These are phyloP conservation scores for Melospiza melodia DNA, from an alignment of 2,113 vertebrate genomes.

Conservation along the genomic window DNA sequence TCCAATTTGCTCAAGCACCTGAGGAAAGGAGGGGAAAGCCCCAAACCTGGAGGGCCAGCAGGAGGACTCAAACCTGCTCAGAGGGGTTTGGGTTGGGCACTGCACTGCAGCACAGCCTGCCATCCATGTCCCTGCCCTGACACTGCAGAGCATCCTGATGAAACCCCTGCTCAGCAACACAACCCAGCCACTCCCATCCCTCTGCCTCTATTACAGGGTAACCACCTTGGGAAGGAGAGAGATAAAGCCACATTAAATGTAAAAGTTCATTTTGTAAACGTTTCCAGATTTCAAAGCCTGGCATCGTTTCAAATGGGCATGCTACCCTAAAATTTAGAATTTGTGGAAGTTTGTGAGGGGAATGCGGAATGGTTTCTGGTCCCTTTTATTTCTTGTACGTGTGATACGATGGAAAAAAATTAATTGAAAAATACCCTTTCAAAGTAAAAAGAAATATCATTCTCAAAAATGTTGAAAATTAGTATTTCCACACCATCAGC, in stretches of 20 bases:
- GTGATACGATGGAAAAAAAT: background rate
- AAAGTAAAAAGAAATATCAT: conserved; percentile 46
- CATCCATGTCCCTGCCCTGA: background rate
- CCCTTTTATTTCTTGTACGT: conserved; percentile 47
- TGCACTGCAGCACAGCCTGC: background rate
- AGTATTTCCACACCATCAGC: conserved; percentile 61
- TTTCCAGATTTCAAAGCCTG: conserved; percentile 59
- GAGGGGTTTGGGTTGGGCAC: background rate
- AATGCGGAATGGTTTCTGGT: conserved; percentile 7
- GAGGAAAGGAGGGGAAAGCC: background rate
- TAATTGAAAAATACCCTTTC: conserved; percentile 54
- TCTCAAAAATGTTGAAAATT: conserved; percentile 46
- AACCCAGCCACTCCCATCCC: background rate
- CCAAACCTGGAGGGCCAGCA: background rate
- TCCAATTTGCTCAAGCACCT: background rate
- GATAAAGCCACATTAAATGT: conserved; percentile 8
- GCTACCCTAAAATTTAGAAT: conserved; percentile 46
- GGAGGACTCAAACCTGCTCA: background rate
- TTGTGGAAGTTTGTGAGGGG: background rate
- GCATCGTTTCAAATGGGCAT: background rate
- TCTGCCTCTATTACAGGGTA: background rate
- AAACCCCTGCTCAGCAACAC: background rate
- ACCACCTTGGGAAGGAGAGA: conserved; percentile 23
- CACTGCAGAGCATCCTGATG: background rate
- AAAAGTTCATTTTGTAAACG: conserved; percentile 28